These are phyloP conservation scores for Falco columbarius DNA, from an alignment of 2,797 vertebrate genomes.

Conservation along the genomic window DNA sequence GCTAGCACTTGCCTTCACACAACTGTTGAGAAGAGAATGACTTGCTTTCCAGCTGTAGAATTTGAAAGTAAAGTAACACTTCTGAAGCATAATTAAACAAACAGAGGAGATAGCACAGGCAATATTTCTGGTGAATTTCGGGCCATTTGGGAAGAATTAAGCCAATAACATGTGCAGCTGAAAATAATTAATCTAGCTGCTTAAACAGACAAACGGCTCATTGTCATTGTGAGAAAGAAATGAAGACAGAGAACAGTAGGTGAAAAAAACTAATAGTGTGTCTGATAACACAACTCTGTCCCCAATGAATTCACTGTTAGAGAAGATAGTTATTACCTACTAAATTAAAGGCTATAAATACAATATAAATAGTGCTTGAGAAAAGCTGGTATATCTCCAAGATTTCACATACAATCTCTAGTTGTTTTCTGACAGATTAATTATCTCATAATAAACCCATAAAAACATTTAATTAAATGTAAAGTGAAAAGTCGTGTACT, in stretches of 20 bases:
- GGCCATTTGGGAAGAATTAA: constrained; percentile 17
- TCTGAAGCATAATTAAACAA: not conserved
- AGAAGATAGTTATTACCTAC: constrained; percentile 8
- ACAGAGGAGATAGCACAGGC: not conserved
- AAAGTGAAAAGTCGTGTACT: not conserved
- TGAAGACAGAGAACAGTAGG: not conserved
- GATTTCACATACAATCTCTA: not conserved
- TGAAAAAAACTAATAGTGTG: not conserved
- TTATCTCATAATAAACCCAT: constrained; percentile 13
- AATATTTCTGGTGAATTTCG: not conserved
- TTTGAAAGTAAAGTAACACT: not conserved
- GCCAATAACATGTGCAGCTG: not conserved
- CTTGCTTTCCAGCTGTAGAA: not conserved
- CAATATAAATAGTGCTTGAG: not conserved
- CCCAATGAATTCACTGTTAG: not conserved
- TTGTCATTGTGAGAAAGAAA: not conserved
- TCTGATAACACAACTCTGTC: constrained; percentile 3
- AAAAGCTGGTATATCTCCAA: not conserved
- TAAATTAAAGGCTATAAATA: constrained; percentile 36
- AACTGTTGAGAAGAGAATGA: not conserved
- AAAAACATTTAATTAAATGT: constrained; percentile 40
- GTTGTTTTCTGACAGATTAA: constrained; percentile 27
- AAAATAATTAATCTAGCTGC: constrained; percentile 2
- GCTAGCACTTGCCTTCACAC: not conserved
- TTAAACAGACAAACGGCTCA: not conserved